Evolutionary conservation across 2,888 invertebrate species (phyloP), one percentile per base, ranked within the genome.

Genomic region (Heliconius cydno): DNA sequence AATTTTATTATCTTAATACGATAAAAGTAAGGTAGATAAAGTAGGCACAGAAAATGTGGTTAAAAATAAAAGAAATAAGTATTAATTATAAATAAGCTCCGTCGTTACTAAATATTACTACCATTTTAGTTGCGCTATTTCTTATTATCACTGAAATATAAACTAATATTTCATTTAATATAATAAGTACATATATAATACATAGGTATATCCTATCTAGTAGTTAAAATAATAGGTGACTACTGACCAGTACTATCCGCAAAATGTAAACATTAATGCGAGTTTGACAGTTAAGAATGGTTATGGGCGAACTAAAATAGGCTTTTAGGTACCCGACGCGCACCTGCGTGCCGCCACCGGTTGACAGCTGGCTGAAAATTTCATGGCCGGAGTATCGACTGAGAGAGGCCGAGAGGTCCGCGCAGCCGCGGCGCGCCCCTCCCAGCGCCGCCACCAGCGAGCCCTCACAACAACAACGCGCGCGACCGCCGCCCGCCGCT

Each of bases 371-470:
- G 90, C 90, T 94, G 92, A 94, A 94, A 92, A 88, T 94, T 95
- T 95, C 94, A 95, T 94, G 95, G 94, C 92, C 94, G 93, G 88
- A 85, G 91, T 95, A 95, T 95, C 91, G 94, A 92, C 93, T 85
- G 84, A 91, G 91, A 84, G 88, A 73, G 90, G 88, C 86, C 86
- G 88, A 25, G 86, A 28, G 87, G 83, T 89, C 81, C 89, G 94
- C 94, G 94, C 93, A 92, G 92, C 87, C 93, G 93, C 93, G 89
- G 77, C 87, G 87, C 87, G 87, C 86, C 88, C 85, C 84, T 89
- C 87, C 87, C 87, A 88, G 89, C 87, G 86, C 87, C 85, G 84
- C 85, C 88, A 86, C 85, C 88, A 89, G 86, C 85, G 85, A 86
- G 79, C 87, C 88, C 86, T 84, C 84, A 85, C 82, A 86, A 87